phyloP scores from a whole-genome alignment of 2,888 invertebrate species.

The Lasius fuliginosus region DNA sequence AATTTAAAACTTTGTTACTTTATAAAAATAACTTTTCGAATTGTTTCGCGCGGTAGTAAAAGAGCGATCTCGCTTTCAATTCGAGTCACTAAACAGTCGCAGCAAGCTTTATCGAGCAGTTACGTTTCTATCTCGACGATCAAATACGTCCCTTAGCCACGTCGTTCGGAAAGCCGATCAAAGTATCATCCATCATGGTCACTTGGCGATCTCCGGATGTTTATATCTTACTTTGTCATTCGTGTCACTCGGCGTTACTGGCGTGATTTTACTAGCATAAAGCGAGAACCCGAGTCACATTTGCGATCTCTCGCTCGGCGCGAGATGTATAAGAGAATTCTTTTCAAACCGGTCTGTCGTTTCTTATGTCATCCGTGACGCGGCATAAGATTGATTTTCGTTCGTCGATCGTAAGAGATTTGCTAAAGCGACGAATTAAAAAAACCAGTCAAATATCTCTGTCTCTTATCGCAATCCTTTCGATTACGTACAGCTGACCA shows the following conservation, averaged over 20 bases:
- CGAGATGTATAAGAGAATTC: constrained; percentile 10
- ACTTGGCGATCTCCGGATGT: constrained; percentile 32
- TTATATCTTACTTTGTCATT: constrained; percentile 40
- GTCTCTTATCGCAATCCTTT: not conserved
- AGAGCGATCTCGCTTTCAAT: not conserved
- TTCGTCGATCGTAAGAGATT: constrained; percentile 13
- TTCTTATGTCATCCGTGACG: constrained; percentile 27
- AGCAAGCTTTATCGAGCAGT: not conserved
- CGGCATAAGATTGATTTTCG: constrained; percentile 31
- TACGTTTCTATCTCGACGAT: not conserved
- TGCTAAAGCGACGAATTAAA: constrained; percentile 13
- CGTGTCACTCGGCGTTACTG: not conserved
- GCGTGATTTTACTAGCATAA: constrained; percentile 30
- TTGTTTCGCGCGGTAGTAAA: not conserved
- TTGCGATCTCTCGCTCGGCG: not conserved
- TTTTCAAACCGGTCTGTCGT: constrained; percentile 2
- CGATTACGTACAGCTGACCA: not conserved
- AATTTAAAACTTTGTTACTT: not conserved
- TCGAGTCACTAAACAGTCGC: not conserved
- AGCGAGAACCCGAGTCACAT: constrained; percentile 20
- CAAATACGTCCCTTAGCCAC: constrained; percentile 1
- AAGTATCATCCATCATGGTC: constrained; percentile 30
- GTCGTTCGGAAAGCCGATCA: constrained; percentile 4
- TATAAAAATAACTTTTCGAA: not conserved
- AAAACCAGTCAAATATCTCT: not conserved